Evolutionary conservation across 1,140 invertebrate species (phyloP).

Genomic region (Aphaenogaster ashmeadi): DNA sequence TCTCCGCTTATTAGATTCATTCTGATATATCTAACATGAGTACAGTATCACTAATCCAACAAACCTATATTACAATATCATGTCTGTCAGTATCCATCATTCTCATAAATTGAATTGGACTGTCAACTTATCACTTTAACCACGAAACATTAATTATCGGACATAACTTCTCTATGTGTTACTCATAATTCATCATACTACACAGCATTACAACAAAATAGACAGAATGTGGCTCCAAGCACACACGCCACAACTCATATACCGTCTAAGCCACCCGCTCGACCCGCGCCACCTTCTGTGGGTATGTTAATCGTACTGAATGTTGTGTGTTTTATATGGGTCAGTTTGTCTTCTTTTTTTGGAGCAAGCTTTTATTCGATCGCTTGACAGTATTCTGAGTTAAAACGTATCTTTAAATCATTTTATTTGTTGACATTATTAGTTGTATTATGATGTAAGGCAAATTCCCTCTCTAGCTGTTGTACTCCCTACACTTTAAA

Average conservation of each 20-base stretch:
- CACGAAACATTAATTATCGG: slow-evolving; percentile 44
- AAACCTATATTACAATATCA: background rate
- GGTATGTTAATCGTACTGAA: slow-evolving; percentile 83
- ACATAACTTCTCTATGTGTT: slow-evolving; percentile 70
- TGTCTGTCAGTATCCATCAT: background rate
- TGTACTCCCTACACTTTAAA: background rate
- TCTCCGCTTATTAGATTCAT: background rate
- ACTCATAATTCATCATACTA: slow-evolving; percentile 80
- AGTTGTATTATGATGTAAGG: slow-evolving; percentile 2
- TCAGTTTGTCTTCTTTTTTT: slow-evolving; percentile 49
- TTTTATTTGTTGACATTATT: slow-evolving; percentile 14
- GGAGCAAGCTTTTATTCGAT: slow-evolving; percentile 15
- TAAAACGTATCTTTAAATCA: background rate
- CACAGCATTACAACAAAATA: slow-evolving; percentile 86
- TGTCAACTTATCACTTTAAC: background rate
- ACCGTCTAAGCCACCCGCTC: slow-evolving; percentile 86
- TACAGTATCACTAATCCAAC: background rate
- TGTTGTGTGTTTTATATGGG: slow-evolving; percentile 49
- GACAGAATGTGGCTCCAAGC: slow-evolving; percentile 84
- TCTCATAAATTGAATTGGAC: slow-evolving; percentile 28
- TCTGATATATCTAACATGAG: slow-evolving; percentile 2
- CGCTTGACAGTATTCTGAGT: slow-evolving; percentile 40
- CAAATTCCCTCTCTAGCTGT: background rate
- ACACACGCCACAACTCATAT: slow-evolving; percentile 84
- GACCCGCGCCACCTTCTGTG: slow-evolving; percentile 86